Percentiles rank a stretch among this genome's conserved stretches.
These are phyloP conservation scores for Galleria mellonella DNA, from an alignment of 1,140 invertebrate genomes.

Conservation along the genomic window DNA sequence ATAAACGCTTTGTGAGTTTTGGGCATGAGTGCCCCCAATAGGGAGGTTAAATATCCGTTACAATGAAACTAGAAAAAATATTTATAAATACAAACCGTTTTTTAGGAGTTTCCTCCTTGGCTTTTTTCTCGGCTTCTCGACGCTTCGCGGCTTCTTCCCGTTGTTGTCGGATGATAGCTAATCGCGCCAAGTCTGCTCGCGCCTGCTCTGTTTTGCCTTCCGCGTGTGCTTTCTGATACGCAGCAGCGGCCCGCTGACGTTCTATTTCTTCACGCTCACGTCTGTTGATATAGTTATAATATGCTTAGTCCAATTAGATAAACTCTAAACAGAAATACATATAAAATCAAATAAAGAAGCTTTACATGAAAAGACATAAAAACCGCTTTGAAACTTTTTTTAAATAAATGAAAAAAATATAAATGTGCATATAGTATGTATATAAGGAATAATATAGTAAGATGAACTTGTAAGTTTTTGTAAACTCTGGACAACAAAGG, in stretches of 20 bases:
- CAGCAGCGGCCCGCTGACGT: slow-evolving; percentile 88
- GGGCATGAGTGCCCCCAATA: too few species aligned
- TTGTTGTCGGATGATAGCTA: slow-evolving; percentile 94
- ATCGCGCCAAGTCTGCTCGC: slow-evolving; percentile 91
- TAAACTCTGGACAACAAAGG: too few species aligned
- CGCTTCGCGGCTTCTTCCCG: slow-evolving; percentile 94
- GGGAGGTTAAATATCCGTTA: too few species aligned
- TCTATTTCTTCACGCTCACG: slow-evolving; percentile 93
- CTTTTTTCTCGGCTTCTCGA: slow-evolving; percentile 89
- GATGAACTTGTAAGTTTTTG: too few species aligned
- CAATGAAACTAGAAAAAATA: neutral
- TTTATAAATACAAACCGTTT: slow-evolving; percentile 39
- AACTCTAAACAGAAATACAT: neutral
- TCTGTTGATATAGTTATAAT: slow-evolving; percentile 28
- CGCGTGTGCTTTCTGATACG: slow-evolving; percentile 94
- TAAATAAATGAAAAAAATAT: too few species aligned
- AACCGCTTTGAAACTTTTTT: too few species aligned
- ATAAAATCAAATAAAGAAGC: slow-evolving; percentile 3
- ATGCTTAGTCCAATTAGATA: slow-evolving; percentile 2
- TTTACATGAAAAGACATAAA: neutral
- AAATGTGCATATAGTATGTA: too few species aligned
- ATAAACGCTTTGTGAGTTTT: too few species aligned
- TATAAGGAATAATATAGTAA: too few species aligned
- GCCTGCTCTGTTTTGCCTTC: slow-evolving; percentile 97
- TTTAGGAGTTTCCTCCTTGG: slow-evolving; percentile 75